Evolutionary conservation across 2,113 vertebrate genomes (phyloP), one percentile per base, ranked within the genome.

Genomic region (Ranitomeya variabilis): DNA sequence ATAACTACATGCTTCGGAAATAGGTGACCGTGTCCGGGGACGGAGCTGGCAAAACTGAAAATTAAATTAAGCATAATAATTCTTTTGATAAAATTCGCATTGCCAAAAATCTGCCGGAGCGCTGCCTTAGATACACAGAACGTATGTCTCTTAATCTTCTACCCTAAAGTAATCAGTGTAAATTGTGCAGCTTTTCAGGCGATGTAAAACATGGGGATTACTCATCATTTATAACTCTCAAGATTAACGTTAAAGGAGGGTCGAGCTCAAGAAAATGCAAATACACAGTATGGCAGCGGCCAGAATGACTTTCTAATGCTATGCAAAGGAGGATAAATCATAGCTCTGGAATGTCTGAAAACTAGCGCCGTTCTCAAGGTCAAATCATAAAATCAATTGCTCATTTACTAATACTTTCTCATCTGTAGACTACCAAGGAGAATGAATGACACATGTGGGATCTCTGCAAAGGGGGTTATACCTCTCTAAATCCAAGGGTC

Each of bases 81-180:
- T 84, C 82, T 84, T 14, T 71, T 54, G 64, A 84, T 71, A 15
- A 26, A 55, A 71, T 71, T 14, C 45, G 26, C 14, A 55, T 26
- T 84, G 82, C 82, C 82, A 84, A 55, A 84, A 84, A 84, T 51
- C 82, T 84, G 82, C 66, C 82, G 71, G 82, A 4, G 21, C 64
- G 16, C 21, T 55, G 82, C 21, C 79, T 60, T 81, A 37, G 57
- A 81, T 52, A 26, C 64, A 84, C 82, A 84, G 12, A 84, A 69
- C 82, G 81, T 67, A 54, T 84, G 64, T 84, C 82, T 84, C 82
- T 84, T 84, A 84, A 84, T 84, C 82, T 84, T 55, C 82, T 84
- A 51, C 66, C 82, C 82, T 71, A 84, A 84, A 84, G 82, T 84
- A 84, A 84, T 84, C 82, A 84, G 82, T 84, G 55, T 84, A 84